Conservation (phyloP, 2,113 vertebrate species). For the Cyprinodon tularosa region DNA sequence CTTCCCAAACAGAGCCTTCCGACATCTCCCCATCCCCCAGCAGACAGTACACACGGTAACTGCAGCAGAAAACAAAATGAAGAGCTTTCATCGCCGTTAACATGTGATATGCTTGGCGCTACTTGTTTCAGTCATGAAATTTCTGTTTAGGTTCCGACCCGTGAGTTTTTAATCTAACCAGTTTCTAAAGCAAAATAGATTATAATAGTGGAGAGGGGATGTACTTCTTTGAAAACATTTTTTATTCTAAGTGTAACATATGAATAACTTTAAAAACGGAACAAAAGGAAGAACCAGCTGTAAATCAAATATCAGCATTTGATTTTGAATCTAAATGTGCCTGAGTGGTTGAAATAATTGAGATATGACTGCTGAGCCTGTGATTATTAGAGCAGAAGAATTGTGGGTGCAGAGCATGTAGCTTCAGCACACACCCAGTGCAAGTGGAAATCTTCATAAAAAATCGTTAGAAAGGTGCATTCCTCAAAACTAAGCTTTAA, state of each 20-base stretch:
- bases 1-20: constrained; percentile 95
- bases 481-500: not conserved
- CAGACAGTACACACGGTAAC: constrained; percentile 91
- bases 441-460: constrained; percentile 35
- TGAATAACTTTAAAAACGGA: not conserved
- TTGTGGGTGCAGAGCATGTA: constrained; percentile 63
- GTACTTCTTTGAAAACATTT: not conserved
- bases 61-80: constrained; percentile 54
- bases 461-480: constrained; percentile 5
- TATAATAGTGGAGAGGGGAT: not conserved
- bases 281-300: not conserved
- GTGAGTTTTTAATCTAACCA: not conserved
- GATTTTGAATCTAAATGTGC: constrained; percentile 49
- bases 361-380: constrained; percentile 52
- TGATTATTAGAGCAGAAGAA: constrained; percentile 84
- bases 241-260: too few relatives aligned
- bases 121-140: not conserved
- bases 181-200: not conserved
- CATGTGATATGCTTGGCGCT: not conserved
- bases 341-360: constrained; percentile 57
- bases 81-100: constrained; percentile 1
- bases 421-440: constrained; percentile 49
- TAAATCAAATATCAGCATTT: constrained; percentile 14
- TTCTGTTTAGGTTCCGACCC: not conserved
- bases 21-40: constrained; percentile 94